Conservation (phyloP, 2,888 invertebrate species). For the Drosophila longiperda region DNA sequence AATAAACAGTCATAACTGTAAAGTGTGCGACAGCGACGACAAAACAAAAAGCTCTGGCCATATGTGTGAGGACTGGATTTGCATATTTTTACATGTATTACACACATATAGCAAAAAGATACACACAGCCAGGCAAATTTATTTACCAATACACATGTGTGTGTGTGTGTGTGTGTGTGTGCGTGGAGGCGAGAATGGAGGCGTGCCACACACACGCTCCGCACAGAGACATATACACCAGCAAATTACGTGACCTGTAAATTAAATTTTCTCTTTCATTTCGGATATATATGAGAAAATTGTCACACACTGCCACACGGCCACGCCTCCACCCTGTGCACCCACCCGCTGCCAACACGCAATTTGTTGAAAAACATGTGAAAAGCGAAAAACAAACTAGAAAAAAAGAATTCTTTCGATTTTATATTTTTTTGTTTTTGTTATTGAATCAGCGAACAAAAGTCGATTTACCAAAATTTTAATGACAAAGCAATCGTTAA, state of each 20-base stretch:
- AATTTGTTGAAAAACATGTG: slow-evolving; percentile 50
- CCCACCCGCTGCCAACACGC: slow-evolving; percentile 17
- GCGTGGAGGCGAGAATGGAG: background rate
- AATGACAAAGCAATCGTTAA: slow-evolving; percentile 40
- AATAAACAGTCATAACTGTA: slow-evolving; percentile 77
- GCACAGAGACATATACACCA: slow-evolving; percentile 63
- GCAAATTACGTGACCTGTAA: slow-evolving; percentile 78
- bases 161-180: background rate
- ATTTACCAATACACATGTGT: slow-evolving; percentile 44
- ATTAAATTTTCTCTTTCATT: slow-evolving; percentile 80
- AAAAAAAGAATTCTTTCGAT: slow-evolving; percentile 32
- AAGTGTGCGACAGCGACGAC: slow-evolving; percentile 68
- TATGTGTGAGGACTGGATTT: slow-evolving; percentile 74
- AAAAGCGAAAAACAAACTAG: slow-evolving; percentile 44
- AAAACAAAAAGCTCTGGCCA: slow-evolving; percentile 67
- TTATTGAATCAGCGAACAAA: slow-evolving; percentile 29
- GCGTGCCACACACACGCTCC: slow-evolving; percentile 34
- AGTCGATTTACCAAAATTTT: slow-evolving; percentile 32
- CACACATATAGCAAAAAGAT: slow-evolving; percentile 13
- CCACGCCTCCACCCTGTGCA: slow-evolving; percentile 12
- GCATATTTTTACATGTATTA: slow-evolving; percentile 75
- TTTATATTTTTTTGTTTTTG: slow-evolving; percentile 3
- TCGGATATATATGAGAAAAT: slow-evolving; percentile 72
- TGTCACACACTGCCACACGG: slow-evolving; percentile 63
- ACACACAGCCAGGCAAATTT: slow-evolving; percentile 50